phyloP scores from a whole-genome alignment of 1,140 invertebrate genomes.

The Ostrea edulis region DNA sequence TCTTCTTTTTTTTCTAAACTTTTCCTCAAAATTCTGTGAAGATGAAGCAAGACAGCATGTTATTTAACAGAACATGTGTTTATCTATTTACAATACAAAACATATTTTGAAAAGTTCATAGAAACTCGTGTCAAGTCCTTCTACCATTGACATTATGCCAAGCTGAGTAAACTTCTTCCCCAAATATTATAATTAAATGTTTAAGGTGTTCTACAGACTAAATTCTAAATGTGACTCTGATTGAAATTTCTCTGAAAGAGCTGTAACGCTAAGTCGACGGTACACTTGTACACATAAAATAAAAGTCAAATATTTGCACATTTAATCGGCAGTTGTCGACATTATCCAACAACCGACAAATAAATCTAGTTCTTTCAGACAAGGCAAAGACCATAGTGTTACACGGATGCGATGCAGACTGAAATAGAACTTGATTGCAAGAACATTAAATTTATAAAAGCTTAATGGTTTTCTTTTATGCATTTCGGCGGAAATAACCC shows the following conservation, averaged over 20 bases:
- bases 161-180: not conserved
- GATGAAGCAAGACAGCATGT: not conserved
- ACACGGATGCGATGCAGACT: not conserved
- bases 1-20: not conserved
- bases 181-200: slow-evolving; percentile 22
- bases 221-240: not conserved
- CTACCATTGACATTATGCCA: not conserved
- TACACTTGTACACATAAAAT: slow-evolving; percentile 12
- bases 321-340: slow-evolving; percentile 17
- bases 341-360: not conserved
- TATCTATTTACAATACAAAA: not conserved
- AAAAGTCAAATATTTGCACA: slow-evolving; percentile 33
- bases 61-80: not conserved
- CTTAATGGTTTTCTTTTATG: not conserved
- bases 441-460: not conserved
- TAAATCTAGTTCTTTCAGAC: not conserved
- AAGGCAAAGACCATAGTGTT: not conserved
- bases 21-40: not conserved
- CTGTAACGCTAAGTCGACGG: not conserved
- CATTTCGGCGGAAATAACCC: not conserved
- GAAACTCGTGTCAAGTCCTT: not conserved
- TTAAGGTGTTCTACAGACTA: slow-evolving; percentile 5
- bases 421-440: not conserved
- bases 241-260: slow-evolving; percentile 30
- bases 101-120: slow-evolving; percentile 16